Percentiles rank a stretch among this genome's conserved stretches.
phyloP scores from a whole-genome alignment of 2,113 vertebrate genomes.

The Pangasianodon hypophthalmus region DNA sequence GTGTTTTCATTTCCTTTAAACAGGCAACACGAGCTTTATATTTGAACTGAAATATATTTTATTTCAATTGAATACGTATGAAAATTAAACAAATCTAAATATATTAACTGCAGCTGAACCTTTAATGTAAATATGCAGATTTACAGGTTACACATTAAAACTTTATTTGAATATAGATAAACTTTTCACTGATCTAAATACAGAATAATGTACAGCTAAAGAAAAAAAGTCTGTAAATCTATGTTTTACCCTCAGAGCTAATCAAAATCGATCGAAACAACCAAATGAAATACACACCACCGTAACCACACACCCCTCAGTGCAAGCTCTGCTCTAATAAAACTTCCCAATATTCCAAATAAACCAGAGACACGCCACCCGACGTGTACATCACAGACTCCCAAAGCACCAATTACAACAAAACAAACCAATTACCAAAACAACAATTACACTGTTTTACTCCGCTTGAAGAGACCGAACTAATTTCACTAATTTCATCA shows the following conservation, averaged over 20 bases:
- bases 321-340: background rate
- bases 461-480: too few relatives aligned
- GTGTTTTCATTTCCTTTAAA: too few relatives aligned
- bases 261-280: background rate
- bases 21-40: too few relatives aligned
- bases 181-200: background rate
- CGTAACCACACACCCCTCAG: background rate
- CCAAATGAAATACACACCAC: background rate
- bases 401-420: background rate
- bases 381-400: background rate
- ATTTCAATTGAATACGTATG: too few relatives aligned
- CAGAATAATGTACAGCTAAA: background rate
- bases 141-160: background rate
- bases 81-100: constrained; percentile 21
- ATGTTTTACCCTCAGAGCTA: background rate
- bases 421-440: too few relatives aligned
- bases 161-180: background rate
- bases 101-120: background rate
- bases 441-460: too few relatives aligned
- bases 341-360: background rate
- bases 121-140: background rate
- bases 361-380: background rate
- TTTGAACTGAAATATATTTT: too few relatives aligned
- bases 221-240: background rate
- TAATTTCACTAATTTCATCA: too few relatives aligned